Evolutionary conservation across 2,113 vertebrate genomes (phyloP).

Genomic region (Nerophis lumbriciformis): DNA sequence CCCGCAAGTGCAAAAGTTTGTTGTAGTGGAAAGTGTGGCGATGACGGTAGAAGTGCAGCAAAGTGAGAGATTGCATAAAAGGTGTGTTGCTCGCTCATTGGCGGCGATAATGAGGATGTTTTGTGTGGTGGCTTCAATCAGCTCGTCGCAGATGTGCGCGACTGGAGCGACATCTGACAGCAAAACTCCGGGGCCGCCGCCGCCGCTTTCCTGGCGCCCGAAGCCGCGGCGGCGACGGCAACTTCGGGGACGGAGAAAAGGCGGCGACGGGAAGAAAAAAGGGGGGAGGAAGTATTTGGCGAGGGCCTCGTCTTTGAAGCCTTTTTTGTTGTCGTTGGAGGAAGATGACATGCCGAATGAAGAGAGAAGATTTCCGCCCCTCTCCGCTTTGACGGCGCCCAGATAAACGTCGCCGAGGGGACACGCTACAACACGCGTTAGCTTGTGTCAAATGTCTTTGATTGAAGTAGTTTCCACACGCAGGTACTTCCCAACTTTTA

Average conservation of each 20-base stretch:
- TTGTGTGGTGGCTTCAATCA: constrained; percentile 72
- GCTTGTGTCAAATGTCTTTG: constrained; percentile 49
- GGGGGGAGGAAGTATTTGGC: constrained; percentile 68
- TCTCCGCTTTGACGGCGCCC: constrained; percentile 73
- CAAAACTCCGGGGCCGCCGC: constrained; percentile 65
- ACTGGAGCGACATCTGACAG: constrained; percentile 77
- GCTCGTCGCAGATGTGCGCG: constrained; percentile 73
- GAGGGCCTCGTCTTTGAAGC: constrained; percentile 71
- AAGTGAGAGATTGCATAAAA: constrained; percentile 61
- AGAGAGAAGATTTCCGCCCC: constrained; percentile 65
- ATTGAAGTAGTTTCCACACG: constrained; percentile 47
- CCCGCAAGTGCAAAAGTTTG: not conserved
- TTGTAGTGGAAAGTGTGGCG: too few relatives aligned
- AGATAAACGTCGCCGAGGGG: constrained; percentile 46
- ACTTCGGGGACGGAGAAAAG: constrained; percentile 56
- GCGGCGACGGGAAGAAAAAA: constrained; percentile 47
- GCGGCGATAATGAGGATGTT: constrained; percentile 73
- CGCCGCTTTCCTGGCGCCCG: constrained; percentile 59
- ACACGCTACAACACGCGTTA: constrained; percentile 64
- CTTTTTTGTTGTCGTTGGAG: constrained; percentile 63
- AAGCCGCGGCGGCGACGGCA: constrained; percentile 38
- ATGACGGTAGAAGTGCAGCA: constrained; percentile 20
- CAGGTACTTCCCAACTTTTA: constrained; percentile 54
- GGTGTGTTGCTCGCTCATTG: constrained; percentile 46
- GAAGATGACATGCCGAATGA: constrained; percentile 76